Percentiles rank a stretch among this genome's conserved stretches.
phyloP scores from a whole-genome alignment of 2,888 invertebrate genomes.

The Acanthosepion esculentum region DNA sequence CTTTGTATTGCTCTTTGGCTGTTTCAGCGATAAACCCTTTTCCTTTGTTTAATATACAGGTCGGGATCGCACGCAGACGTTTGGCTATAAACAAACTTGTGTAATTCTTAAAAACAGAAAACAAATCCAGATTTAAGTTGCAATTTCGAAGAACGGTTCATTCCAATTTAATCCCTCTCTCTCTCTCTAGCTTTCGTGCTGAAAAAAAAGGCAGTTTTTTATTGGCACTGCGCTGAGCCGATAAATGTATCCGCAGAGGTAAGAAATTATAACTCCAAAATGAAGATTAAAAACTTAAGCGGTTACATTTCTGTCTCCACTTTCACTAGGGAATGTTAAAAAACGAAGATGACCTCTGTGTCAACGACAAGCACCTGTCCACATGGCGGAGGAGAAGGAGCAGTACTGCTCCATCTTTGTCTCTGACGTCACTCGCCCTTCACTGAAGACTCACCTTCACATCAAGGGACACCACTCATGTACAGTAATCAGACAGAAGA shows the following conservation, averaged over 20 bases:
- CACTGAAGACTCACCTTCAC: slow-evolving; percentile 35
- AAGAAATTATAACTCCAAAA: background rate
- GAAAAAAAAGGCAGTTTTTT: background rate
- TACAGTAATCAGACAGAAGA: background rate
- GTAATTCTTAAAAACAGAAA: background rate
- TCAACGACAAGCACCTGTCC: slow-evolving; percentile 42
- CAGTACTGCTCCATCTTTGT: slow-evolving; percentile 44
- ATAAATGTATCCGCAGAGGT: background rate
- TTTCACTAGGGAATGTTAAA: background rate
- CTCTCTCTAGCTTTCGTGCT: background rate
- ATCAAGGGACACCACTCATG: slow-evolving; percentile 24
- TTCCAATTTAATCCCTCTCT: background rate
- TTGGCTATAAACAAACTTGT: background rate
- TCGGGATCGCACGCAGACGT: background rate
- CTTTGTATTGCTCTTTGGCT: background rate
- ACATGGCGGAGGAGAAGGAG: slow-evolving; percentile 42
- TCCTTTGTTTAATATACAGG: background rate
- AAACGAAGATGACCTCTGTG: background rate
- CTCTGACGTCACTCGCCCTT: slow-evolving; percentile 48
- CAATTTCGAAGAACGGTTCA: background rate
- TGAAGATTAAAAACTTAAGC: background rate
- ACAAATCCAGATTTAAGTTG: background rate
- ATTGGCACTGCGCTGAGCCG: background rate
- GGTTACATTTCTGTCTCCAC: background rate
- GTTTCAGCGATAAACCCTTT: background rate